These are phyloP conservation scores for Penaeus vannamei DNA, from an alignment of 1,140 invertebrate species.

Conservation along the genomic window DNA sequence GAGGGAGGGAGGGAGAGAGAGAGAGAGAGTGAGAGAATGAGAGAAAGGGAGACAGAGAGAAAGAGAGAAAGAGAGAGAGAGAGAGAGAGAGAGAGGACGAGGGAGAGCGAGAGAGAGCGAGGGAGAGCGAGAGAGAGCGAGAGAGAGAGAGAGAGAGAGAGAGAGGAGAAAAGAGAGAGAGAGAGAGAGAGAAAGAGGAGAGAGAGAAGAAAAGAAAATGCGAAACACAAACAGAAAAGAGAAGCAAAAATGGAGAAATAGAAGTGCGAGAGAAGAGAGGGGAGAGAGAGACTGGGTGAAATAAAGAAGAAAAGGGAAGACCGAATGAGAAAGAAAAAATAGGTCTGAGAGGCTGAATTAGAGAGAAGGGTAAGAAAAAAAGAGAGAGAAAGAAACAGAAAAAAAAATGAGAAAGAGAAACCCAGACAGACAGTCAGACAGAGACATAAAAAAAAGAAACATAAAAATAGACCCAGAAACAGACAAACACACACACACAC, in stretches of 20 bases:
- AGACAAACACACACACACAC: no score
- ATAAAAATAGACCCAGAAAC: no score
- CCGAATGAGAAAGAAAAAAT: background rate
- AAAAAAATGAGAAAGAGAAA: slow-evolving; percentile 14
- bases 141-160: no score
- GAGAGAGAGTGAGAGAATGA: background rate
- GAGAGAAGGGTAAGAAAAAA: background rate
- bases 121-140: background rate
- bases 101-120: background rate
- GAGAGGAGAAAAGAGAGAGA: no score
- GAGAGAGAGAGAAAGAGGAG: background rate
- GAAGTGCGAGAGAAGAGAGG: background rate
- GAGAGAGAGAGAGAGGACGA: no score
- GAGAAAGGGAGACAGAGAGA: background rate
- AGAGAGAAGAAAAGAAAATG: background rate
- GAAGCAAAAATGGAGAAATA: background rate
- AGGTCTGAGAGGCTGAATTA: background rate
- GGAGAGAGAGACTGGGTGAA: no score
- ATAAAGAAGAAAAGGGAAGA: background rate
- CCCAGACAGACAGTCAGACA: no score
- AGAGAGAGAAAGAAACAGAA: background rate
- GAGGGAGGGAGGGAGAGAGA: background rate
- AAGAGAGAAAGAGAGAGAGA: background rate
- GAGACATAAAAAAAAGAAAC: no score
- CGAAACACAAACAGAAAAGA: background rate